phyloP scores from a whole-genome alignment of 2,888 invertebrate species.

The Lysandra bellargus region DNA sequence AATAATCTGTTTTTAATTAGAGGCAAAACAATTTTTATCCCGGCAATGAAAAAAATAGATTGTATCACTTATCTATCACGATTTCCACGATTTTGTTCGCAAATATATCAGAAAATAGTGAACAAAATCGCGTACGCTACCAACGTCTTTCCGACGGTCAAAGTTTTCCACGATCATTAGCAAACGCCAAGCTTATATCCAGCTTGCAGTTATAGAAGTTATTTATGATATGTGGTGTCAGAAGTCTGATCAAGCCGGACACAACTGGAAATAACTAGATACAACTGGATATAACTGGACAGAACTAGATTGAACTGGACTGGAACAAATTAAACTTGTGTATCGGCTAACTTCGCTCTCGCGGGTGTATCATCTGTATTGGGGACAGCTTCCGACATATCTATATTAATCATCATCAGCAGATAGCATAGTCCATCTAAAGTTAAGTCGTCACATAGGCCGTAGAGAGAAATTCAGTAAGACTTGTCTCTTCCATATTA shows the following conservation, averaged over 20 bases:
- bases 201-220: neutral
- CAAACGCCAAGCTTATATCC: neutral
- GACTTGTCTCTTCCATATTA: too few species aligned
- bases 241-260: neutral
- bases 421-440: too few species aligned
- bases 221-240: conserved; percentile 1
- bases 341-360: neutral
- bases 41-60: too few species aligned
- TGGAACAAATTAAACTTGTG: conserved; percentile 26
- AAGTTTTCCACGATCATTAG: neutral
- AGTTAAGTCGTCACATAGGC: too few species aligned
- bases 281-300: conserved; percentile 4
- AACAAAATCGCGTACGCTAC: too few species aligned
- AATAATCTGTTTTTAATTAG: too few species aligned
- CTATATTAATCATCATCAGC: neutral
- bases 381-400: neutral
- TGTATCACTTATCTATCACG: too few species aligned
- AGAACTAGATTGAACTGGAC: conserved; percentile 18
- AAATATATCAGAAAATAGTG: too few species aligned
- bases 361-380: neutral
- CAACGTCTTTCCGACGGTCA: neutral
- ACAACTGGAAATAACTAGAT: neutral
- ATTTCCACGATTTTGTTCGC: too few species aligned
- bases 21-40: too few species aligned
- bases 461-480: too few species aligned